These are phyloP conservation scores for Labeo calbasu DNA, from an alignment of 2,797 vertebrate genomes.

Conservation along the genomic window DNA sequence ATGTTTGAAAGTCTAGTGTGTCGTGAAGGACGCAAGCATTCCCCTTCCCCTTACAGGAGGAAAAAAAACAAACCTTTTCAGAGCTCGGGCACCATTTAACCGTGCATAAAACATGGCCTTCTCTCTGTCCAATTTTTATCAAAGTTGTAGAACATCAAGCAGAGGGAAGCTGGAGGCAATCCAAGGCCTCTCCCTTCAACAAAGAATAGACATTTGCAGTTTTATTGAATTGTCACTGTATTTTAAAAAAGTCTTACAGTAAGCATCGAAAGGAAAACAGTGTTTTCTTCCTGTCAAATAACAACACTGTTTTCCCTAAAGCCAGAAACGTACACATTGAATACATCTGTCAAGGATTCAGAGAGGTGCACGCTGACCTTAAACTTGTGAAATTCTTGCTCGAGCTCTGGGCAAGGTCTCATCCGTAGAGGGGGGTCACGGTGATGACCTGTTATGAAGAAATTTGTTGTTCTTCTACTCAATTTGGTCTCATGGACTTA, in stretches of 20 bases:
- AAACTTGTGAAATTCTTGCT: conserved; percentile 12
- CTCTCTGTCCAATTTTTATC: conserved; percentile 45
- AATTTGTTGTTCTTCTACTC: conserved; percentile 47
- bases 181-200: conserved; percentile 21
- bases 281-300: conserved; percentile 32
- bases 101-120: conserved; percentile 29
- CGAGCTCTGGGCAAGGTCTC: conserved; percentile 54
- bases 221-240: conserved; percentile 38
- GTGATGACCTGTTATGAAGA: conserved; percentile 67
- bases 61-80: conserved; percentile 31
- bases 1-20: conserved; percentile 33
- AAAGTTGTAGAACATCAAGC: conserved; percentile 23
- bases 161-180: conserved; percentile 10
- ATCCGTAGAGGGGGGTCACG: conserved; percentile 66
- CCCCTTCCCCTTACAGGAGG: neutral
- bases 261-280: conserved; percentile 2
- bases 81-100: conserved; percentile 20
- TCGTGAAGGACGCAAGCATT: conserved; percentile 33
- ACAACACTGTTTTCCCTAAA: conserved; percentile 24
- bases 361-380: conserved; percentile 18
- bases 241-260: conserved; percentile 31
- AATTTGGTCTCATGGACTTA: conserved; percentile 4
- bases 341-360: conserved; percentile 28
- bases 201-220: conserved; percentile 30
- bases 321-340: conserved; percentile 6